Base-by-base conservation (phyloP, 2,888 invertebrate species). In the Pristionchus exspectatus region DNA sequence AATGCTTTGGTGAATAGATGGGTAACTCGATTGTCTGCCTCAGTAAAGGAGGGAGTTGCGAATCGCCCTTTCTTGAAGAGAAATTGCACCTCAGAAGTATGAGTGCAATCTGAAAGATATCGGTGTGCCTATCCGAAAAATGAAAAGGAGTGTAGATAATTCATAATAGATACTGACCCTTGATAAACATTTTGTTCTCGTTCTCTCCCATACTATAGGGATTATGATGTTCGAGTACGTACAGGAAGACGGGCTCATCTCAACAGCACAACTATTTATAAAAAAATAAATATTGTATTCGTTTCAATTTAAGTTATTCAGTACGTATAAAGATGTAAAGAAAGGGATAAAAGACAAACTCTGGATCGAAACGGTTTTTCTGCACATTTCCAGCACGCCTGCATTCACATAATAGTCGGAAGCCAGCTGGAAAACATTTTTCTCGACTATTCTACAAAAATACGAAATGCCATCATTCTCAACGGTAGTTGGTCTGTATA, bases 201-300 rank as follows among this genome's bases (percentile, higher is more conserved):
- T 93, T 84, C 33, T 92, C 90, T 27, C 94, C 94, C 74, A 92
- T 92, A 5, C 91, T 90, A 54, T 92, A 91, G 18, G 92, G 91
- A 88, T 93, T 93, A 81, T 63, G 92, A 74, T 93, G 93, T 54
- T 92, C 92, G 89, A 94, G 92, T 12, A 93, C 93, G 90, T 93
- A 94, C 44, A 92, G 90, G 87, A 91, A 94, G 38, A 93, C 90
- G 1, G 92, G 92, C 50, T 91, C 91, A 3, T 63, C 27, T 85
- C 9, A 50, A 50, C 9, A 50, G 38, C 38, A 89, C 7, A 38
- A 5, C 14, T 38, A 50, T 30, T 30, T 44, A 3, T 14, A 50
- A 9, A 50, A 21, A 54, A 84, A n/a, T n/a, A 54, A 84, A n/a
- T n/a, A 44, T 14, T 33, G 27, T 50, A 1, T 83, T 54, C 27